Base-by-base conservation (phyloP, 2,797 vertebrate species). In the Chaetophractus vellerosus region DNA sequence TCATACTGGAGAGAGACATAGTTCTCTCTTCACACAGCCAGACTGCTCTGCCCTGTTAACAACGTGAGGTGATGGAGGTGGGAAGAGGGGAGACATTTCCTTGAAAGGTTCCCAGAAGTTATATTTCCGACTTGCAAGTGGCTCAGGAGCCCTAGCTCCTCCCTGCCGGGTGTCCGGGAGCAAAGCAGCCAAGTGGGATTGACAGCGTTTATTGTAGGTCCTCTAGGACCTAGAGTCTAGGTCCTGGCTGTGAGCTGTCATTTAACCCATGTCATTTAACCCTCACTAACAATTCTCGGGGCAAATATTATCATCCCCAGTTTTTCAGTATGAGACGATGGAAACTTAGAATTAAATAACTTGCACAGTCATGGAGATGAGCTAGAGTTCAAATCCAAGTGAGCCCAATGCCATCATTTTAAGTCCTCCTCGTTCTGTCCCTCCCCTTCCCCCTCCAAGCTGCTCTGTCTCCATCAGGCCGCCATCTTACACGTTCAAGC, bases 261-360 rank as follows among this genome's bases (percentile, higher is more conserved):
- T 2, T 1, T 11, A 36, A 41, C 61, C 8, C 50, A 28, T 64
- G 69, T 59, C 50, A 2, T 64, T 50, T 78, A 45, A 23, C 23
- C 31, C 69, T 81, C 57, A 11, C 18, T 26, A 48, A 50, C 57
- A 55, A 21, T 74, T 26, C 11, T 72, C 57, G 16, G 61, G 28
- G n/a, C 55, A 55, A 71, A 80, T 31, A 45, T 24, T 33, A 69
- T 57, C 18, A 38, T 24, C 23, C 28, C 31, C 48, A 8, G 52
- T 55, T 87, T 91, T 94, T 79, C 86, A 91, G 50, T 80, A 55
- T 8, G 21, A n/a, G 48, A 66, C 57, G 66, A 64, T 15, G 64
- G 31, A 85, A 52, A 31, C 31, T 90, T 63, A 50, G 9, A 26
- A 38, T 80, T 24, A 36, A 86, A 45, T 45, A 19, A 59, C 48